Evolutionary conservation across 2,797 vertebrate species (phyloP).

Genomic region (Phylloscopus collybita): DNA sequence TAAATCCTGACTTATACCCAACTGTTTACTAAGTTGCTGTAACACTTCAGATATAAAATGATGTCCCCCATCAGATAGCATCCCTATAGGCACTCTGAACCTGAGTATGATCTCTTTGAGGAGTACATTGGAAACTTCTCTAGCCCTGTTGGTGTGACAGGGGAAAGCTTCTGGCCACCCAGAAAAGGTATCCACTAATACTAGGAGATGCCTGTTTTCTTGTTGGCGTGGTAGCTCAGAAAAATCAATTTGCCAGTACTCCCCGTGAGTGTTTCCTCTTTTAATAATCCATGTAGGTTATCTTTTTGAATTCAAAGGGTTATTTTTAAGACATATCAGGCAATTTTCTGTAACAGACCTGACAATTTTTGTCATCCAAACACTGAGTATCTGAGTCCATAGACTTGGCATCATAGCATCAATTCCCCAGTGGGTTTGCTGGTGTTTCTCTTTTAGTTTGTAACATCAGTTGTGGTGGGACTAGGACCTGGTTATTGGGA

Average conservation of each 20-base stretch:
- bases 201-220: not conserved
- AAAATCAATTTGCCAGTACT: not conserved
- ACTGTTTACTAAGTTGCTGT: not conserved
- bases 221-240: not conserved
- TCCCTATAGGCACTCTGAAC: not conserved
- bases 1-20: not conserved
- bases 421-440: not conserved
- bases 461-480: not conserved
- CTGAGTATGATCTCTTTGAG: not conserved
- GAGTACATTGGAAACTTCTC: not conserved
- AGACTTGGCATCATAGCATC: not conserved
- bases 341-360: not conserved
- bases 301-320: not conserved
- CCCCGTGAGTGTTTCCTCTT: not conserved
- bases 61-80: not conserved
- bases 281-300: not conserved
- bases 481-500: not conserved
- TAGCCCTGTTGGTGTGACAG: not conserved
- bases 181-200: not conserved
- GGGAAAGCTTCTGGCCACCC: not conserved
- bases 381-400: not conserved
- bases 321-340: not conserved
- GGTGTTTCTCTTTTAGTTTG: not conserved
- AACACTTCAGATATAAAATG: not conserved
- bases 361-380: not conserved